Evolutionary conservation across 2,113 vertebrate species (phyloP), one percentile per base, ranked within the genome.

Genomic region (Cephalopholis sonnerati): DNA sequence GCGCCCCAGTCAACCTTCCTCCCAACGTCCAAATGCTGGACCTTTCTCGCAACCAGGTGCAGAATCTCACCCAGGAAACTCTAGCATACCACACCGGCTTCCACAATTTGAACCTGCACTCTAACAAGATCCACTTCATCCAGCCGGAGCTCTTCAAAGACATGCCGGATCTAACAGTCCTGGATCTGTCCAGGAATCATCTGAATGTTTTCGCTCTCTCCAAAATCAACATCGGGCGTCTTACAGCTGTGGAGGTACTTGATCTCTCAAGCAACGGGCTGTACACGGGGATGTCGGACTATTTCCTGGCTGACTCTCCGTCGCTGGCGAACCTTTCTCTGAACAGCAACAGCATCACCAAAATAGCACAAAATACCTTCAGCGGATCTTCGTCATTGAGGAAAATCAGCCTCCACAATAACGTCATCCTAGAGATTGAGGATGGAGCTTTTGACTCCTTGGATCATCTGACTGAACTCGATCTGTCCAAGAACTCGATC

Each of bases 341-440:
- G 87, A 93, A 95, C 0, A 91, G 96, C 77, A 99, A 99, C 82
- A 99, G 98, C 92, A 97, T 99, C 77, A 96, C 96, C 0, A 96
- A 93, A 83, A 93, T 99, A 41, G 88, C 93, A 2, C 93, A 93
- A 0, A 83, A 86, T 6, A 97, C 95, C 48, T 99, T 99, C 86
- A 81, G 71, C 17, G 95, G 96, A 7, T 89, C 94, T 16, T 92
- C 88, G 0, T 88, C 1, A 0, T 77, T 99, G 11, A 93, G 86
- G 61, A 96, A 86, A 62, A 88, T 99, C 66, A 95, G 96, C 87
- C 95, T 99, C 4, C 97, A 97, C 69, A 98, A 97, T 44, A 99
- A 99, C 0, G 96, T 99, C 84, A 97, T 99, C 61, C 90, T 99
- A 93, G 97, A 99, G 87, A 99, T 99, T 6, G 96, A 99, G 86